Evolutionary conservation across 1,140 invertebrate genomes (phyloP), one percentile per base, ranked within the genome.

Genomic region (Bombus cullumanus): DNA sequence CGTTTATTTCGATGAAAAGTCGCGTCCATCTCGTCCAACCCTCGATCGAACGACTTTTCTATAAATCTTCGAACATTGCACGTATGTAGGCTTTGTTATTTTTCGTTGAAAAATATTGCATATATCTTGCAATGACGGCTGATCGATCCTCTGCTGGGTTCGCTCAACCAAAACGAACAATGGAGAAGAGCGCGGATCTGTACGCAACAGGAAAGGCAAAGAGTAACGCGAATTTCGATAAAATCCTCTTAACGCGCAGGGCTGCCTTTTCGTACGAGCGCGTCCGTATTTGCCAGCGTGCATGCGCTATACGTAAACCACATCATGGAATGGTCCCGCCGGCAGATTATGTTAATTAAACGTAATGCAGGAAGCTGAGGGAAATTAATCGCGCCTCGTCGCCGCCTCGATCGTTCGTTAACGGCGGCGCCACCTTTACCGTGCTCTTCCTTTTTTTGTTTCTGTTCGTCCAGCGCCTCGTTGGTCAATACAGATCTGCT

Each of bases 321-420:
- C 82, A 78, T 53, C 79, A 53, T 77, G 41, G 41, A 68, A 72
- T 59, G 83, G 66, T 66, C 77, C 62, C 53, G n/a, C 43, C 18
- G 31, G 75, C 68, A 71, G 86, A 91, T 91, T 91, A 90, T 92
- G 90, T 86, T 92, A 91, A 92, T 92, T 90, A 87, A 90, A 91
- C 87, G 89, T 91, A 92, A 91, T 77, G 84, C 90, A 87, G 86
- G 88, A 75, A 92, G 91, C 86, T 76, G 68, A 66, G 82, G 76
- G 86, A 92, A 88, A 91, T 92, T 90, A 89, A 91, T 92, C 87
- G 85, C 79, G 64, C 68, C 72, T 71, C 47, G 77, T 83, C 39
- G 76, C 76, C 81, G 81, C 76, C 72, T 83, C 76, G 76, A 87
- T 86, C 72, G 72, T 72, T 88, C 62, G 86, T 91, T 91, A 90